Base-by-base conservation (phyloP, 2,797 vertebrate species). In the Sebastes ruberrimus region DNA sequence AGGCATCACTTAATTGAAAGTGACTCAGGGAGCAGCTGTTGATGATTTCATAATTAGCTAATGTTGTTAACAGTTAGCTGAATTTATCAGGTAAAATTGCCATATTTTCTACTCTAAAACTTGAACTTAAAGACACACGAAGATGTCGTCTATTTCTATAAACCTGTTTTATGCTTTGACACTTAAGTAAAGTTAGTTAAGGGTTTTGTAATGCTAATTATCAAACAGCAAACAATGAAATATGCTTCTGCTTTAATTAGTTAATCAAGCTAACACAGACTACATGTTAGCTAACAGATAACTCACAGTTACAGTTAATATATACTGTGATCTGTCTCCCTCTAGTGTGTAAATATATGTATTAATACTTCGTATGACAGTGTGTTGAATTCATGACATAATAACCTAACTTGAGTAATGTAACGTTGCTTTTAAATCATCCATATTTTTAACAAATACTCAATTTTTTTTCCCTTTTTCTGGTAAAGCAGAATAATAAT, bases 301-400 rank as follows among this genome's bases (percentile, higher is more conserved):
- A 25, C 25, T 25, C 11, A 23, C 8, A 55, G 49, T 7, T 7
- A 52, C 10, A 4, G 33, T 23, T 8, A 20, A 22, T 8, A 14
- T 38, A 3, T 20, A 49, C 5, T 42, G 38, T 90, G 80, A 88
- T 49, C 75, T 91, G 91, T 88, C 92, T 90, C 90, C 92, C 86
- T 91, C 90, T 93, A 85, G 86, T 83, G 92, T 72, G 4, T 52
- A 83, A 52, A 80, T 66, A 27, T 4, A 32, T 7, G 10, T 33
- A 23, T 23, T 14, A 3, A 55, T 49, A 1, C 27, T 11, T 56
- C n/a, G 9, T 20, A 3, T 30, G 13, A 22, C 20, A n/a, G 1
- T 32, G 32, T 14, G 20, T 25, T 30, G 16, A 38, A 38, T 38
- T 0, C 32, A 64, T 28, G 18, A 33, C 11, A 9, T 56, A 22